A percentile compares a stretch with the other conserved stretches of the same genome.
Conservation (phyloP, 2,888 invertebrate species). For the Pyrochroa serraticornis region DNA sequence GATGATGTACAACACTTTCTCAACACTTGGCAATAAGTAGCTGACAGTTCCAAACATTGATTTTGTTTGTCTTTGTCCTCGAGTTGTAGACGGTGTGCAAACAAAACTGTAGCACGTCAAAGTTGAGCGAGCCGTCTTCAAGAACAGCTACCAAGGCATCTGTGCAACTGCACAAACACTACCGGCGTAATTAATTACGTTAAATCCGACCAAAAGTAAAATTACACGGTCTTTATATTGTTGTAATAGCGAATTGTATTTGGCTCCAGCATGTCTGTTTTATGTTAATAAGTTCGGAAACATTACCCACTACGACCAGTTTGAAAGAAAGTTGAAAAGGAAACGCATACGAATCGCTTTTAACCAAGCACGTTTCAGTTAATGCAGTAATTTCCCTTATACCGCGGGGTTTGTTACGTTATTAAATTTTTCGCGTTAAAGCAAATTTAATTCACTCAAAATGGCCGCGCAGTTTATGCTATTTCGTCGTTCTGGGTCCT, state of each 20-base stretch:
- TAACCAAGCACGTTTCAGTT: conserved; percentile 16
- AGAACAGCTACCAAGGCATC: neutral
- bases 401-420: conserved; percentile 9
- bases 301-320: neutral
- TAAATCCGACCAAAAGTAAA: neutral
- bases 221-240: too few relatives aligned
- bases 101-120: neutral
- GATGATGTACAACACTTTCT: neutral
- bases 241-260: too few relatives aligned
- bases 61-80: conserved; percentile 42
- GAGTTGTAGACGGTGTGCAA: neutral
- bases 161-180: conserved; percentile 2
- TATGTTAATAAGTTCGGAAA: too few relatives aligned
- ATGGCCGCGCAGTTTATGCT: conserved; percentile 1
- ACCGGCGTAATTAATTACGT: neutral
- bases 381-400: conserved; percentile 17
- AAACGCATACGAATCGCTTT: conserved; percentile 19
- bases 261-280: too few relatives aligned
- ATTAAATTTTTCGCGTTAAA: conserved; percentile 1
- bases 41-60: conserved; percentile 31
- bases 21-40: conserved; percentile 2
- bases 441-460: conserved; percentile 11
- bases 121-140: conserved; percentile 5
- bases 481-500: too few relatives aligned
- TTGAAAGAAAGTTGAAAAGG: neutral